Base-by-base conservation (phyloP, 2,888 invertebrate genomes). In the Plebejus anna region DNA sequence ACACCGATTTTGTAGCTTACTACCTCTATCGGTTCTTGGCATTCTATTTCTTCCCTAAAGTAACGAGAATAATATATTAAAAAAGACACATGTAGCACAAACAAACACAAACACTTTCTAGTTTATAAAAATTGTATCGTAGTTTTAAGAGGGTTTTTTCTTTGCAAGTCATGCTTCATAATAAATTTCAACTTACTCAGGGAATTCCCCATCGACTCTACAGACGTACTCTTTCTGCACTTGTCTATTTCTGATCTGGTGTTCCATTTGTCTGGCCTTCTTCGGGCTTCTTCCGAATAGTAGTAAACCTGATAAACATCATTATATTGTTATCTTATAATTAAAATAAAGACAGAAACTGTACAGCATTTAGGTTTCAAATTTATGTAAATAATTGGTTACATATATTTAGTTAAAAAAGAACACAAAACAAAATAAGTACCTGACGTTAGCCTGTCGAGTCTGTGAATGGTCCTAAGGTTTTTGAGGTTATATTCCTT, bases 1-100 rank as follows among this genome's bases (percentile, higher is more conserved):
- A 99, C 97, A 6, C 99, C 99, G 83, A 99, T 98, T 92, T 98
- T 98, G 93, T 98, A 97, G 88, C 98, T 98, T 76, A 99, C 97
- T 47, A 98, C 97, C 89, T 98, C 98, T 82, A 99, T 97, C 32
- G 99, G 97, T 87, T 98, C 97, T 80, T 95, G 95, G 87, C 98
- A 98, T 87, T 97, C 97, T 76, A 98, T 95, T 82, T 96, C 95
- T 38, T 96, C 97, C 79, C 97, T 98, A 76, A 76, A 78, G 61
- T 42, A 36, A 3, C n/a, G 38, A 5, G 1, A 59, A 16, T 36
- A 55, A 28, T 22, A 59, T 16, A 55, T 2, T 55, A 55, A 55
- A 55, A 55, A 42, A 7, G 6, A 6, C 6, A 9, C 11, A 9
- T 47, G 47, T 47, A 47, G 9, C 22, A 22, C 22, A 22, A 22